These are phyloP conservation scores for Malaclemys terrapin DNA, from an alignment of 2,113 vertebrate genomes.

Conservation along the genomic window DNA sequence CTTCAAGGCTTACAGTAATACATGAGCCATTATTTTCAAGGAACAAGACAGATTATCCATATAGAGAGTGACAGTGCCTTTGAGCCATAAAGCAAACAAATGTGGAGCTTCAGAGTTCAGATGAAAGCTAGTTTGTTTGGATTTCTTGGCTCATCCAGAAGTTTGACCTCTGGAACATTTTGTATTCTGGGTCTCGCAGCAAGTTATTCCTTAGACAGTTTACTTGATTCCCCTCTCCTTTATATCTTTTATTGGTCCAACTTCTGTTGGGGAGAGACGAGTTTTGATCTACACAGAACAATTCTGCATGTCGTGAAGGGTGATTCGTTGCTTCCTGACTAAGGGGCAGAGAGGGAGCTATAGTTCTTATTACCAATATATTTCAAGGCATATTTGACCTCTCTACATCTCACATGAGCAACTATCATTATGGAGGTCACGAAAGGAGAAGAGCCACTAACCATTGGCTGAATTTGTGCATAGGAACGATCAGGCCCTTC, in stretches of 20 bases:
- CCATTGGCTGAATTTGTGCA: fast-evolving
- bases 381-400: not conserved
- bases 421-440: fast-evolving
- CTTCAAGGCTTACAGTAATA: not conserved
- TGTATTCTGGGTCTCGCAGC: not conserved
- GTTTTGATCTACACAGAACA: not conserved
- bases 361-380: not conserved
- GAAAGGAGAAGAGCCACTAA: fast-evolving
- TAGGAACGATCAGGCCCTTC: constrained; percentile 76
- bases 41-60: not conserved
- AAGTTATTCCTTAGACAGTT: not conserved
- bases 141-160: not conserved
- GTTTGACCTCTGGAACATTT: not conserved
- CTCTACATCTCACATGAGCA: not conserved
- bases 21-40: not conserved
- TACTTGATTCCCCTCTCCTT: not conserved
- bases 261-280: not conserved
- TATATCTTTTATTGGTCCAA: not conserved
- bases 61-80: not conserved
- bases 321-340: not conserved
- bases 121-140: no score
- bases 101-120: not conserved
- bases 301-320: not conserved
- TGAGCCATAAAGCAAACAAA: not conserved
- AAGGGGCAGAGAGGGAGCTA: not conserved